A percentile compares a stretch with the other conserved stretches of the same genome.
Evolutionary conservation across 2,797 vertebrate species (phyloP).

Genomic region (Cyclopterus lumpus): DNA sequence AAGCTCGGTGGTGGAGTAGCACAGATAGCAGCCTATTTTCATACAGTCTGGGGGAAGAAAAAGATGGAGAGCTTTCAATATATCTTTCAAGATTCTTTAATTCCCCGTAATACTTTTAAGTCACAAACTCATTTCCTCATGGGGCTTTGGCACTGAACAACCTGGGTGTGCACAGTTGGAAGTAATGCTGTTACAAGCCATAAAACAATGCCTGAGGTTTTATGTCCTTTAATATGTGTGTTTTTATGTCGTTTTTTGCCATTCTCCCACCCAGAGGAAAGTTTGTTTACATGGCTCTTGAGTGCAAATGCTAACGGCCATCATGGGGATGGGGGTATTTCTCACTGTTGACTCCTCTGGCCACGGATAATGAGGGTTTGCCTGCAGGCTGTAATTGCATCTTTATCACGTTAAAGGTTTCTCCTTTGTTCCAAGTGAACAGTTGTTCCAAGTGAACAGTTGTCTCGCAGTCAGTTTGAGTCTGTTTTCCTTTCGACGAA

Average conservation of each 20-base stretch:
- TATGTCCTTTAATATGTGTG: constrained; percentile 71
- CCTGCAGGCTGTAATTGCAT: constrained; percentile 75
- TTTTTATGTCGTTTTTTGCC: constrained; percentile 65
- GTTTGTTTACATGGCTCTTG: constrained; percentile 75
- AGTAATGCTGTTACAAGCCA: constrained; percentile 51
- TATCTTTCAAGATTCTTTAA: constrained; percentile 54
- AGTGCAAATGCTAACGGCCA: constrained; percentile 68
- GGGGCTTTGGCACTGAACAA: constrained; percentile 38
- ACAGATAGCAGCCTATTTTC: constrained; percentile 48
- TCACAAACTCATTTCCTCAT: constrained; percentile 55
- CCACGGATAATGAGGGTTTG: constrained; percentile 69
- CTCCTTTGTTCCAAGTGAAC: constrained; percentile 53
- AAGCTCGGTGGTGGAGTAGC: constrained; percentile 47
- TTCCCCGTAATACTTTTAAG: constrained; percentile 31
- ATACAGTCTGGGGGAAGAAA: constrained; percentile 32
- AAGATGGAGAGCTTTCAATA: constrained; percentile 61
- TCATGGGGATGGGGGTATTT: constrained; percentile 63
- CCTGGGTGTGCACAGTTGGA: constrained; percentile 43
- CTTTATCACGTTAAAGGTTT: constrained; percentile 71
- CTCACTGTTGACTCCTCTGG: constrained; percentile 58
- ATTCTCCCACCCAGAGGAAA: constrained; percentile 62
- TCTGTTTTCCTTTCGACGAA: constrained; percentile 27
- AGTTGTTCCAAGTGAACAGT: constrained; percentile 57
- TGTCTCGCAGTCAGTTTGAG: constrained; percentile 45
- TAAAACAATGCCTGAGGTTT: constrained; percentile 70